phyloP scores from a whole-genome alignment of 2,797 vertebrate species.

The Momotus momota region DNA sequence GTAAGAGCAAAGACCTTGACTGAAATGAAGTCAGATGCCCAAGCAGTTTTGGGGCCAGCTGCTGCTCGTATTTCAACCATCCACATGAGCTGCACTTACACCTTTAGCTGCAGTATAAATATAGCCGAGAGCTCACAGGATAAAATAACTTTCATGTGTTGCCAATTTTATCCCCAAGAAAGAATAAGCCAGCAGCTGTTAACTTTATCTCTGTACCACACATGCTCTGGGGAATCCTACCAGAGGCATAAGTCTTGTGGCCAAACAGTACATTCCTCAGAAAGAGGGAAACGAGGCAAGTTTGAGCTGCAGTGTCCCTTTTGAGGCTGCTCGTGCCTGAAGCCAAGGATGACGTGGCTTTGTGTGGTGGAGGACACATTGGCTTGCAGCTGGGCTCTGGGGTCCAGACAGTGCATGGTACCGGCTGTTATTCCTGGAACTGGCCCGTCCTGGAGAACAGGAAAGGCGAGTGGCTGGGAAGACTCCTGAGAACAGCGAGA shows the following conservation, averaged over 20 bases:
- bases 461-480: background rate
- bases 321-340: background rate
- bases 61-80: conserved; percentile 9
- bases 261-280: too few species aligned
- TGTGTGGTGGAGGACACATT: background rate
- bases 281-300: background rate
- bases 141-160: background rate
- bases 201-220: background rate
- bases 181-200: background rate
- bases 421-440: background rate
- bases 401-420: background rate
- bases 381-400: background rate
- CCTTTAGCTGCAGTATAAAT: conserved; percentile 3
- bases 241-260: too few species aligned
- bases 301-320: background rate
- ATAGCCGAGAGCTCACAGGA: background rate
- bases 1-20: background rate
- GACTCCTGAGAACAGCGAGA: background rate
- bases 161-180: background rate
- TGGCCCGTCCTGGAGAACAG: background rate
- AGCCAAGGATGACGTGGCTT: background rate
- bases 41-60: background rate
- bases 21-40: background rate
- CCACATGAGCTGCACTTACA: background rate
- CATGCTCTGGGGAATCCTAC: background rate